Conservation (phyloP, 2,888 invertebrate species). For the Cinara cedri region DNA sequence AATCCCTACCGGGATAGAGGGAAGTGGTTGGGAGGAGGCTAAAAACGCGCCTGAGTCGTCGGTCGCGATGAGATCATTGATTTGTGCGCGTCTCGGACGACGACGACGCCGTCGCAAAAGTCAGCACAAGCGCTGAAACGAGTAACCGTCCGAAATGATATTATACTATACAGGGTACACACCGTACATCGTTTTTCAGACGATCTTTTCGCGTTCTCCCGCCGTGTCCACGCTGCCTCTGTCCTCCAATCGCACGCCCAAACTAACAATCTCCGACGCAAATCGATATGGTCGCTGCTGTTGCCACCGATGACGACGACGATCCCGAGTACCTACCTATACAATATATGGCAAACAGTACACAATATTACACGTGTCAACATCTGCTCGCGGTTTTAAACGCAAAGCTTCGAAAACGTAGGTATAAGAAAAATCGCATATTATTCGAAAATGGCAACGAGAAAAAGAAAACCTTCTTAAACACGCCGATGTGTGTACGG, state of each 20-base stretch:
- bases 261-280: neutral
- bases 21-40: no score
- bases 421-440: no score
- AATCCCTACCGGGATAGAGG: no score
- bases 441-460: no score
- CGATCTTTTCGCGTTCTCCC: neutral
- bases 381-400: no score
- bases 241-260: neutral
- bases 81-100: conserved; percentile 40
- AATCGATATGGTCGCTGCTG: conserved; percentile 33
- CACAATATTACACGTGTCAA: no score
- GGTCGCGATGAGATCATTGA: conserved; percentile 48
- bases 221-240: neutral
- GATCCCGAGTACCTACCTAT: neutral
- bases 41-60: no score
- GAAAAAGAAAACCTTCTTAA: no score
- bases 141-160: conserved; percentile 4
- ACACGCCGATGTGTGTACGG: no score
- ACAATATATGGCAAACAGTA: no score
- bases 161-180: no score
- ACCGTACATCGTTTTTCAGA: conserved; percentile 6
- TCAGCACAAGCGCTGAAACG: conserved; percentile 53
- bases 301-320: neutral
- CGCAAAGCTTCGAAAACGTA: no score
- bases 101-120: neutral